Evolutionary conservation across 2,113 vertebrate species (phyloP).

Genomic region (Phycodurus eques): DNA sequence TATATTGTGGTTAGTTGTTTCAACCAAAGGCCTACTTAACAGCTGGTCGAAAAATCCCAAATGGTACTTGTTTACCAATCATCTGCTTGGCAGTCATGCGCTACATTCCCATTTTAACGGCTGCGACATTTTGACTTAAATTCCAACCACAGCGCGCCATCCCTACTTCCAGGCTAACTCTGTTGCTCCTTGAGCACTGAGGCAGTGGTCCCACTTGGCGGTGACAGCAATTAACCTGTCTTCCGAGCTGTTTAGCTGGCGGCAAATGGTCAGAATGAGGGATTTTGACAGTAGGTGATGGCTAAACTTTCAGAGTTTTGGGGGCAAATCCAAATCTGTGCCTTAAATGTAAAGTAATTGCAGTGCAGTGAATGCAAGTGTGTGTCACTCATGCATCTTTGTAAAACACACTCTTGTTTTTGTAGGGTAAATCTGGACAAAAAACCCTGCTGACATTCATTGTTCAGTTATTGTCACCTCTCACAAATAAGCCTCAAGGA

Average conservation of each 20-base stretch:
- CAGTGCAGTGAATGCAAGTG: no score
- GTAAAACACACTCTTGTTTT: slow-evolving; percentile 16
- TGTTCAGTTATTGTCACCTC: slow-evolving; percentile 44
- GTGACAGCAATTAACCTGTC: slow-evolving; percentile 99
- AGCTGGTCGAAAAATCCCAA: background rate
- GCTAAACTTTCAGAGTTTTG: slow-evolving; percentile 93
- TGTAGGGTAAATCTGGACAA: background rate
- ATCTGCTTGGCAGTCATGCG: slow-evolving; percentile 27
- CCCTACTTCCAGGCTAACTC: slow-evolving; percentile 51
- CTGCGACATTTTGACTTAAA: slow-evolving; percentile 55
- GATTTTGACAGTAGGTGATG: slow-evolving; percentile 99
- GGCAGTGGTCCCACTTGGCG: slow-evolving; percentile 96
- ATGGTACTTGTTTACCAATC: background rate
- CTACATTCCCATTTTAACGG: slow-evolving; percentile 54
- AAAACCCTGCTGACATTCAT: slow-evolving; percentile 37
- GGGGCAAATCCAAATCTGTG: slow-evolving; percentile 81
- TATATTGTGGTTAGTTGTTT: slow-evolving; percentile 14
- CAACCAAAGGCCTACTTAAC: slow-evolving; percentile 17
- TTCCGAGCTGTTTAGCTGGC: slow-evolving; percentile 96
- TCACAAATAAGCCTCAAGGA: slow-evolving; percentile 60
- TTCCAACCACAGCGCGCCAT: slow-evolving; percentile 63
- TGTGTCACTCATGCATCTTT: background rate
- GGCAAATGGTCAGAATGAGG: slow-evolving; percentile 83
- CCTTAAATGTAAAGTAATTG: background rate
- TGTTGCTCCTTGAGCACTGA: slow-evolving; percentile 48